These are phyloP conservation scores for Bufo gargarizans DNA, from an alignment of 2,113 vertebrate genomes.

Conservation along the genomic window DNA sequence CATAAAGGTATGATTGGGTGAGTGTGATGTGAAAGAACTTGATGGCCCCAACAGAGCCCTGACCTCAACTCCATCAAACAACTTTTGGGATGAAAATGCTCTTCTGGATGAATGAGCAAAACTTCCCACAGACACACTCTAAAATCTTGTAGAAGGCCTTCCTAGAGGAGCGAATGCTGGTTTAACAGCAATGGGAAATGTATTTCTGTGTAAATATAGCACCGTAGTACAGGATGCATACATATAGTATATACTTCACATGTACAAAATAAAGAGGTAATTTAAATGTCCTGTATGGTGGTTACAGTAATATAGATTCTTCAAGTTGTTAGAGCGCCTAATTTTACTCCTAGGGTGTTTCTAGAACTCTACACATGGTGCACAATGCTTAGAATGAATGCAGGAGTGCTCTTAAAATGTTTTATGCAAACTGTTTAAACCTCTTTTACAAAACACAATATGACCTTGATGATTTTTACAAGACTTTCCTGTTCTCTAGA, in stretches of 20 bases:
- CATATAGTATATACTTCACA: not conserved
- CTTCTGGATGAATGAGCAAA: too few species aligned
- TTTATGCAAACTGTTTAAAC: conserved; percentile 26
- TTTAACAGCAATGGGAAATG: too few species aligned
- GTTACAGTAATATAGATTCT: not conserved
- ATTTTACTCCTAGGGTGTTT: not conserved
- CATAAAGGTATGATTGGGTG: too few species aligned
- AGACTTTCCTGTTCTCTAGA: conserved; percentile 1
- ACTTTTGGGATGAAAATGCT: too few species aligned
- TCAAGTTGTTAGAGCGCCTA: not conserved
- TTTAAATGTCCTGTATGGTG: not conserved
- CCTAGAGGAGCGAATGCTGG: too few species aligned
- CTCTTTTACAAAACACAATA: conserved; percentile 9
- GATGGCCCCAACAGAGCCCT: too few species aligned
- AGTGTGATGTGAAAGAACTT: too few species aligned
- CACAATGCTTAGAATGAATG: conserved; percentile 8
- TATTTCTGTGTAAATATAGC: too few species aligned
- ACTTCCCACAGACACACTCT: too few species aligned
- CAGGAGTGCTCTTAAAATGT: conserved; percentile 4
- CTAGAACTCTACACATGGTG: not conserved
- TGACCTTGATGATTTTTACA: conserved; percentile 43
- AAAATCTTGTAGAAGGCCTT: too few species aligned
- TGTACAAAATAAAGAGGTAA: not conserved
- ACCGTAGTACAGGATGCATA: too few species aligned
- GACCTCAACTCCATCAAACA: too few species aligned